Evolutionary conservation across 2,888 invertebrate genomes (phyloP), one percentile per base, ranked within the genome.

Genomic region (Synanthedon formicaeformis): DNA sequence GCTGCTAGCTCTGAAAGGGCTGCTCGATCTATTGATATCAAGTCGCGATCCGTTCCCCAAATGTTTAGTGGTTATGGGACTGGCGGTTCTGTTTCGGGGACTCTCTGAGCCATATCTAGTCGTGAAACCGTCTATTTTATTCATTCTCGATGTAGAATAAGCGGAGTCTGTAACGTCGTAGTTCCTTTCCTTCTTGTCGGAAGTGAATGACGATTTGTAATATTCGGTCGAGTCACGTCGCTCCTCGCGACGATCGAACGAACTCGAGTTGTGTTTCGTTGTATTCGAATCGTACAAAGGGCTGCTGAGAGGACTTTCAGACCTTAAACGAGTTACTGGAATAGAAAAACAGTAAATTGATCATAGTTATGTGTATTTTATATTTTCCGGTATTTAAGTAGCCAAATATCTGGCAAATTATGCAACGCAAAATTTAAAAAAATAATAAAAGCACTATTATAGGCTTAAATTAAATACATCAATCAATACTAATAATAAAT

Each of bases 61-160:
- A 82, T 90, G 75, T 71, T 90, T 85, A 49, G 81, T 73, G 66
- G 91, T 71, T 76, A 91, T 78, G 53, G 88, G 81, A 67, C 87
- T 83, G 1, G 85, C 83, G 1, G 88, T 86, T 50, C 80, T 71
- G 60, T 87, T 85, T 52, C 81, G 71, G 1, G 88, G 81, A 63
- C 81, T 86, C 57, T 88, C 88, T 0, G 87, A 77, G 3, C 81
- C 86, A 58, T 81, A 87, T 68, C 80, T 69, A 12, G 68, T 60
- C 34, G 57, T 66, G 53, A 75, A 78, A 27, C 70, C 72, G 34
- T 87, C 86, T 57, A 74, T 83, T 58, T 78, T 83, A 58, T 83
- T 81, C 23, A 77, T 68, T 57, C 81, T 74, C 23, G 81, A 78
- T 50, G 80, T 81, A 18, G 83, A 78, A 60, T 82, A 88, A 3